phyloP scores from a whole-genome alignment of 2,797 vertebrate species.

The Luscinia megarhynchos region DNA sequence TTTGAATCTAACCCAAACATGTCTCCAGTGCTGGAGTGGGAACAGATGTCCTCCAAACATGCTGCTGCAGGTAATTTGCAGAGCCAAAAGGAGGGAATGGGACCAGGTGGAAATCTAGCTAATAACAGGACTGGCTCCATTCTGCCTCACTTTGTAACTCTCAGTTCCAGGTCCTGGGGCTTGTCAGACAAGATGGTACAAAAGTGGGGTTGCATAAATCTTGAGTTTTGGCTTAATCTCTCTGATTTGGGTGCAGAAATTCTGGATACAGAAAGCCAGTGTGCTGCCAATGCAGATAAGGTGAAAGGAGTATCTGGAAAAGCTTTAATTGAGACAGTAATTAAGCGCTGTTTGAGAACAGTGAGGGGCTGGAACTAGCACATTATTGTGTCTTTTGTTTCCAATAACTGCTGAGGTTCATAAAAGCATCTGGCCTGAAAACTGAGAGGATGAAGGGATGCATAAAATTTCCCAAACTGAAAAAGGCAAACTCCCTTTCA shows the following conservation, averaged over 20 bases:
- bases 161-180: neutral
- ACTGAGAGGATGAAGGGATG: neutral
- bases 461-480: neutral
- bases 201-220: constrained; percentile 1
- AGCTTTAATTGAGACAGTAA: constrained; percentile 29
- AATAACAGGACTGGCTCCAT: neutral
- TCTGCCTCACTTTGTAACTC: neutral
- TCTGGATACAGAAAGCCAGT: neutral
- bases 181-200: neutral
- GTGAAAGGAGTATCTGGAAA: constrained; percentile 17
- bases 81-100: neutral
- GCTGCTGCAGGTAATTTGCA: neutral
- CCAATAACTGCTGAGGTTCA: neutral
- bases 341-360: constrained; percentile 23
- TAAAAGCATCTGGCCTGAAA: constrained; percentile 14
- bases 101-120: neutral
- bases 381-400: neutral
- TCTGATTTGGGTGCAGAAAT: neutral
- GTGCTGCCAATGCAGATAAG: constrained; percentile 14
- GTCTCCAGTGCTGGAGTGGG: neutral
- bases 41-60: constrained; percentile 27
- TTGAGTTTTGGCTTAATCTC: constrained; percentile 8
- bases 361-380: neutral
- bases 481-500: neutral
- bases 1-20: constrained; percentile 15